Base-by-base conservation (phyloP, 2,113 vertebrate genomes). In the Crocuta crocuta region DNA sequence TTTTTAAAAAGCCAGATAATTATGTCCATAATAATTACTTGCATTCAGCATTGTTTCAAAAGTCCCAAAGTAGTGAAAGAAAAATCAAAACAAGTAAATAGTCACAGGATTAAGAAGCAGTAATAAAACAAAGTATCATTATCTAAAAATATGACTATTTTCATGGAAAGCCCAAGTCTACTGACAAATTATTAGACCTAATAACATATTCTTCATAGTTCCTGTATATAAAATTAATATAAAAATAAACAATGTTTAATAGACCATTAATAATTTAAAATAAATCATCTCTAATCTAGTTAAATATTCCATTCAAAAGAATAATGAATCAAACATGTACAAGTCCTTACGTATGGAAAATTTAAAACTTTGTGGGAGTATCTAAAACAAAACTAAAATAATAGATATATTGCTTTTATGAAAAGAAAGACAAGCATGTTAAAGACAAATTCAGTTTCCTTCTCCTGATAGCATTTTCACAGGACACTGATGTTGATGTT, bases 141-240 rank as follows among this genome's bases (percentile, higher is more conserved):
- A 81, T 76, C 65, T 91, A 63, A 78, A 66, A 19, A 16, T 21
- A 43, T 21, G 26, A 89, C 88, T 84, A 81, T 89, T 96, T 96
- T 82, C 43, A 66, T 79, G 61, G 68, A 90, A 33, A 58, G 73
- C 73, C 33, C 16, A 63, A 66, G n/a, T 82, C 35, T 93, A 71
- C 21, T 86, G 10, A 87, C 2, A 89, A 39, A 39, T 15, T 68
- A 55, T 71, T 94, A 93, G 1, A 93, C 50, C 17, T 53, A 79
- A 39, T 68, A 71, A 58, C 23, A 55, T 84, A 55, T 80, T 83
- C 63, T 80, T 19, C 23, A 63, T 28, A 83, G 15, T 45, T 86
- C 16, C 17, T 79, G 11, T 5, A 82, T 73, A 24, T 61, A 92
- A 53, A 45, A 50, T 85, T 28, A 65, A 55, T 86, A 74, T 79